Evolutionary conservation across 53 echinoderm and acorn worm species (phyloP).

Genomic region (Stichopus horrens): DNA sequence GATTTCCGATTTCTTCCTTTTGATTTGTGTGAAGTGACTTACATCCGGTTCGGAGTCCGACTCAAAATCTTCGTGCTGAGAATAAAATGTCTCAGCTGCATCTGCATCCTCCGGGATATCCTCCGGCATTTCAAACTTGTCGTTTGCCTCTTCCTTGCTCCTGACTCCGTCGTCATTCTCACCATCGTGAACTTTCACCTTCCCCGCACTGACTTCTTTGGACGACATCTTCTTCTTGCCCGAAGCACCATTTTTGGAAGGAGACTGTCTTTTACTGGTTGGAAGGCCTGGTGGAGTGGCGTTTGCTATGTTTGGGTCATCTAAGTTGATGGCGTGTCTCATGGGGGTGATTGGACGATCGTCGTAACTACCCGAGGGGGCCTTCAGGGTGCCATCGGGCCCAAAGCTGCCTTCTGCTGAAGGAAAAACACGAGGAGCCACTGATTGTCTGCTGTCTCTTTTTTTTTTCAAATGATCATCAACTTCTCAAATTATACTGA

Average conservation of each 20-base stretch:
- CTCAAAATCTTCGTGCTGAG: constrained; percentile 97
- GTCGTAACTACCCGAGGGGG: constrained; percentile 42
- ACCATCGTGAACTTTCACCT: constrained; percentile 25
- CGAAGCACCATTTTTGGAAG: constrained; percentile 2
- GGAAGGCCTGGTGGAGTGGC: constrained; percentile 84
- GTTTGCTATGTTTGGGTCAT: constrained; percentile 84
- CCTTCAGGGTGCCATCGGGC: background rate
- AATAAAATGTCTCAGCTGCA: constrained; percentile 93
- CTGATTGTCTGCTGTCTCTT: background rate
- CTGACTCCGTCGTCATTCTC: constrained; percentile 47
- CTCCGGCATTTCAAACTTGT: constrained; percentile 44
- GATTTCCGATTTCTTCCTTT: too few species aligned
- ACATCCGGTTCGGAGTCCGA: constrained; percentile 76
- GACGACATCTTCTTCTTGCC: background rate
- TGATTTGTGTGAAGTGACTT: background rate
- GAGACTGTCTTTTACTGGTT: constrained; percentile 7
- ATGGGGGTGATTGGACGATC: constrained; percentile 95
- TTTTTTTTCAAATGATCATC: too few species aligned
- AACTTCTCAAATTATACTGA: too few species aligned
- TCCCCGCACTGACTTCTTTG: background rate
- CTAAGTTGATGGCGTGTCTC: constrained; percentile 64
- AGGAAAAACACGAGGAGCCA: background rate
- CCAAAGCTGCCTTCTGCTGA: background rate
- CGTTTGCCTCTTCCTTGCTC: constrained; percentile 51
- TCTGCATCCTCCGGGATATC: constrained; percentile 86